Evolutionary conservation across 2,888 invertebrate species (phyloP), one percentile per base, ranked within the genome.

Genomic region (Yponomeuta malinellus): DNA sequence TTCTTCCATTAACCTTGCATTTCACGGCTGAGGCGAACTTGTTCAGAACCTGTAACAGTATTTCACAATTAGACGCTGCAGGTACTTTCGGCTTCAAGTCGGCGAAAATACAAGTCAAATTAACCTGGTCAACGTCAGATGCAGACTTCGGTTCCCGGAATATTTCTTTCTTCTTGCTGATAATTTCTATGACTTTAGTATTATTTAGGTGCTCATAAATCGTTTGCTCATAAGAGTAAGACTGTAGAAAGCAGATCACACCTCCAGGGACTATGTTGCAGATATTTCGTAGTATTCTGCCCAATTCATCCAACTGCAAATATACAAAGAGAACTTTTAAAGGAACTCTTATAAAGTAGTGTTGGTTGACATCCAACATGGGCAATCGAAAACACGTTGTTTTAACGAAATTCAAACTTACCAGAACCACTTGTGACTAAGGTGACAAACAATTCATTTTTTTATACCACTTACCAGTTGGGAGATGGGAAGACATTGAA

Each of bases 221-320:
- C 0, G 85, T 85, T 70, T 95, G 93, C 83, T 98, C 97, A 82
- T 97, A 98, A 23, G 96, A 96, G 80, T 99, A 99, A 0, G 98
- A 98, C 0, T 98, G 96, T 74, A 99, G 94, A 86, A 99, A 99
- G 76, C 97, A 96, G 0, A 99, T 97, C 2, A 99, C 93, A 0
- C 99, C 99, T 0, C 97, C 98, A 0, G 97, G 97, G 12, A 98
- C 94, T 68, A 96, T 91, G 76, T 94, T 95, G 79, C 96, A 96
- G 0, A 97, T 83, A 82, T 98, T 97, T 74, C 94, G 87, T 33
- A 99, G 83, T 10, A 96, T 90, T 75, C 96, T 93, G 0, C 96
- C 94, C 0, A 97, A 85, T 90, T 97, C 97, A 74, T 94, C 94
- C n/a, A 97, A 82, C 96, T 97, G 82, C 71, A 93, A 59, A 59